These are phyloP conservation scores for Crematogaster levior DNA, from an alignment of 2,888 invertebrate species.

Conservation along the genomic window DNA sequence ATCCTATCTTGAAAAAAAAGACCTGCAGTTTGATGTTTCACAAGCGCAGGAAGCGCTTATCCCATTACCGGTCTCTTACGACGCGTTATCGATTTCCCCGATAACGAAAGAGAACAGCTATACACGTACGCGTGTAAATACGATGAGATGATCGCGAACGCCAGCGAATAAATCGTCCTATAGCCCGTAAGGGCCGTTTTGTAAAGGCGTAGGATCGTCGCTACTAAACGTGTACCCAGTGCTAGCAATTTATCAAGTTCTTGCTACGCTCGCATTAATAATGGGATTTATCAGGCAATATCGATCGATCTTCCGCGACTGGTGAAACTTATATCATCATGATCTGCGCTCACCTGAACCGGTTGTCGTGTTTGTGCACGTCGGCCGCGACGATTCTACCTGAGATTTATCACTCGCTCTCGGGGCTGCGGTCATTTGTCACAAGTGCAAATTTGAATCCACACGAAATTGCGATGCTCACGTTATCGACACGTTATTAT, in stretches of 20 bases:
- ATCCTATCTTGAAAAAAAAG: constrained; percentile 24
- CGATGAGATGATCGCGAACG: constrained; percentile 29
- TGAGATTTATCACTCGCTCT: constrained; percentile 66
- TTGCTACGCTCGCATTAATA: constrained; percentile 70
- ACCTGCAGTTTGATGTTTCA: background rate
- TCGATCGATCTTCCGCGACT: constrained; percentile 68
- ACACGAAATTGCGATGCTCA: constrained; percentile 51
- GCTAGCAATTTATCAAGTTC: constrained; percentile 73
- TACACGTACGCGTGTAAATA: constrained; percentile 39
- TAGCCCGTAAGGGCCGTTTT: constrained; percentile 55
- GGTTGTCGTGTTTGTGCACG: constrained; percentile 56
- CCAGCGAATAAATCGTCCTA: constrained; percentile 54
- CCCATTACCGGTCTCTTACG: constrained; percentile 12
- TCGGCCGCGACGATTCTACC: constrained; percentile 54
- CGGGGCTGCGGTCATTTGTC: constrained; percentile 63
- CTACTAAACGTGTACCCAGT: constrained; percentile 53
- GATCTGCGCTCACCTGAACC: constrained; percentile 64
- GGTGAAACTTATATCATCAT: constrained; percentile 65
- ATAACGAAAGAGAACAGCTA: constrained; percentile 39
- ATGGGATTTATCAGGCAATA: constrained; percentile 75
- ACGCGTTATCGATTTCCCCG: constrained; percentile 37
- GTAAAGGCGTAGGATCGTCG: constrained; percentile 57
- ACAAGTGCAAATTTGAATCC: constrained; percentile 56
- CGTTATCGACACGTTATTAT: constrained; percentile 57
- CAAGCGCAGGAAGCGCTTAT: constrained; percentile 18